Conservation (phyloP, 2,797 vertebrate genomes). For the Rhinoraja longicauda region DNA sequence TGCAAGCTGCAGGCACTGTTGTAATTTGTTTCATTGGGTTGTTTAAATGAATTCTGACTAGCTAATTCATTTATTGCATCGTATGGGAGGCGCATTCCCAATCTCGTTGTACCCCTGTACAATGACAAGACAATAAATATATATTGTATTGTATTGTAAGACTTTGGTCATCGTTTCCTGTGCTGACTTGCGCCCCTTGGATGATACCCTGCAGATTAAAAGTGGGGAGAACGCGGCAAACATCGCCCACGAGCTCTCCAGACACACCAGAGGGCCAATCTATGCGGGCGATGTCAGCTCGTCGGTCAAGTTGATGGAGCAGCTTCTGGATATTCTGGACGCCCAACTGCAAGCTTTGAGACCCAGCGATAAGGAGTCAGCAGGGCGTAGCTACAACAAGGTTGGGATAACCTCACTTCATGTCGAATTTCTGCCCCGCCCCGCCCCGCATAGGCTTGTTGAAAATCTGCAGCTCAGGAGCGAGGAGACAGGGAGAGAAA, state of each 20-base stretch:
- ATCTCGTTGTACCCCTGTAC: too few species aligned
- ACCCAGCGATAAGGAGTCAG: conserved; percentile 82
- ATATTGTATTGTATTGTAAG: too few species aligned
- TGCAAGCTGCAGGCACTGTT: not conserved
- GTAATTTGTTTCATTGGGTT: too few species aligned
- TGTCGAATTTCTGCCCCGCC: too few species aligned
- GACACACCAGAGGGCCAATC: conserved; percentile 81
- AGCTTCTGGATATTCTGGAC: conserved; percentile 86
- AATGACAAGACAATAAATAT: too few species aligned
- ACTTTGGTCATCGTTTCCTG: not conserved
- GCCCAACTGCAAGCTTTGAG: conserved; percentile 83
- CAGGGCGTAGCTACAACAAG: conserved; percentile 87
- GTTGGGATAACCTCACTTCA: conserved; percentile 47
- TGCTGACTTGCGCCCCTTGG: not conserved
- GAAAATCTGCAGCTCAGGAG: too few species aligned
- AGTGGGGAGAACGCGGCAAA: conserved; percentile 89
- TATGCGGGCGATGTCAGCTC: conserved; percentile 89
- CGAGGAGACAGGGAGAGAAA: not conserved
- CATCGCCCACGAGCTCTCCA: conserved; percentile 82
- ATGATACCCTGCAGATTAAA: conserved; percentile 67
- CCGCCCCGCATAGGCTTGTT: too few species aligned
- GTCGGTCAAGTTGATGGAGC: conserved; percentile 83
- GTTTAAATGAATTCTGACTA: too few species aligned
- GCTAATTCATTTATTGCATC: too few species aligned
- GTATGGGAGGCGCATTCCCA: too few species aligned